These are phyloP conservation scores for Bergia sp. DNA, from an alignment of 92 coral and sea anemone genomes.

Conservation along the genomic window DNA sequence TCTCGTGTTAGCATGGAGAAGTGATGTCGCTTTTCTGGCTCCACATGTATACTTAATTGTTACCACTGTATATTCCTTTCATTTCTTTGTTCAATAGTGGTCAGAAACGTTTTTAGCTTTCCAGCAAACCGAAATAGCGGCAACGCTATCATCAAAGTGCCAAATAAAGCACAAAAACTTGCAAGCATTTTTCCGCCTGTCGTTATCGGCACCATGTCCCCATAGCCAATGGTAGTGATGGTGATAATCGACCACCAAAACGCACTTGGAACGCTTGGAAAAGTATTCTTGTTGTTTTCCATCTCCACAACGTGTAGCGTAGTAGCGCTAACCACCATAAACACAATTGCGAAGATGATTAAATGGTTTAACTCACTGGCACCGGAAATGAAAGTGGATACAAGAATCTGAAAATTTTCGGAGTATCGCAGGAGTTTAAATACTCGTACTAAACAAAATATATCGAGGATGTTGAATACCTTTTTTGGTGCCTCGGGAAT, in stretches of 20 bases:
- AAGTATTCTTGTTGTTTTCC: slow-evolving; percentile 46
- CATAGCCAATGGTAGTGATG: slow-evolving; percentile 84
- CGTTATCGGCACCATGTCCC: slow-evolving; percentile 78
- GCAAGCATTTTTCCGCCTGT: slow-evolving; percentile 73
- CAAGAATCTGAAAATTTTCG: slow-evolving; percentile 70
- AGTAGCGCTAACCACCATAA: slow-evolving; percentile 72
- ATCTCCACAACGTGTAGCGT: slow-evolving; percentile 72
- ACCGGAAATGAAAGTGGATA: slow-evolving; percentile 71
- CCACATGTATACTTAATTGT: too few species aligned
- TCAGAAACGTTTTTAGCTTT: slow-evolving; percentile 61
- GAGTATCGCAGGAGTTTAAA: slow-evolving; percentile 80
- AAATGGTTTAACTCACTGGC: slow-evolving; percentile 70
- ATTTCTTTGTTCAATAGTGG: slow-evolving; percentile 11
- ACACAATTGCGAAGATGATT: slow-evolving; percentile 62
- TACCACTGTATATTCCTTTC: not conserved
- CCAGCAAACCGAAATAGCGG: slow-evolving; percentile 91
- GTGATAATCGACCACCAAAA: slow-evolving; percentile 94
- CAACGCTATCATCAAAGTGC: slow-evolving; percentile 76
- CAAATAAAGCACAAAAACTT: slow-evolving; percentile 76
- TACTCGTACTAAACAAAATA: slow-evolving; percentile 68
- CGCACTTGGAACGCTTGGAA: slow-evolving; percentile 77
- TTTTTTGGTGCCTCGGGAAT: slow-evolving; percentile 59
- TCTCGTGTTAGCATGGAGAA: too few species aligned
- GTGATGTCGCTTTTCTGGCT: not conserved
- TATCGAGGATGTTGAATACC: slow-evolving; percentile 51